Evolutionary conservation across 2,797 vertebrate species (phyloP).

Genomic region (Moxostoma hubbsi): DNA sequence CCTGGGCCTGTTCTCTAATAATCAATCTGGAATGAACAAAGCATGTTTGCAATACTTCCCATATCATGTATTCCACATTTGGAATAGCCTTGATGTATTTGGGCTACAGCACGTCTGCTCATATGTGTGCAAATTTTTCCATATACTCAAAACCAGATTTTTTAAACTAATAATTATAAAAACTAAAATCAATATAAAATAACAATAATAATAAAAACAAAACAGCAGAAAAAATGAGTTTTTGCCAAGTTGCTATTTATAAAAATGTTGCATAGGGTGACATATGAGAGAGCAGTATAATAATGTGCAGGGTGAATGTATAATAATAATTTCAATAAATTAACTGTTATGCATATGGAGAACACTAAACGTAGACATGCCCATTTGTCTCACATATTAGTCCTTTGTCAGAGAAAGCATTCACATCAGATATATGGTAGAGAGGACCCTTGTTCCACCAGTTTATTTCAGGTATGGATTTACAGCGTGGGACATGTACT

Average conservation of each 20-base stretch:
- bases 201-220: too few relatives aligned
- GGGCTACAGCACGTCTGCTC: not conserved
- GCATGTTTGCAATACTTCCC: too few relatives aligned
- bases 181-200: too few relatives aligned
- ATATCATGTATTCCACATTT: too few relatives aligned
- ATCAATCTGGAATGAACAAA: not conserved
- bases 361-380: too few relatives aligned
- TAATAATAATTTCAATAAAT: not conserved
- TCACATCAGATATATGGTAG: slow-evolving; percentile 80
- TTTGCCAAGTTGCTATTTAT: too few relatives aligned
- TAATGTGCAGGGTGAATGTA: not conserved
- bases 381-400: slow-evolving; percentile 75
- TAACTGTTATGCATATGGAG: not conserved
- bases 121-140: not conserved
- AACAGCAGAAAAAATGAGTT: too few relatives aligned
- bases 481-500: slow-evolving; percentile 88
- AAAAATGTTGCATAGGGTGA: too few relatives aligned
- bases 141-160: not conserved
- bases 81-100: not conserved
- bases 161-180: too few relatives aligned
- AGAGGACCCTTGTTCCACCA: slow-evolving; percentile 90
- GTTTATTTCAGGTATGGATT: slow-evolving; percentile 80
- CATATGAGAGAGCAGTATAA: not conserved
- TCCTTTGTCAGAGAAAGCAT: slow-evolving; percentile 68
- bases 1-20: not conserved